A percentile compares a stretch with the other conserved stretches of the same genome.
Evolutionary conservation across 2,113 vertebrate genomes (phyloP).

Genomic region (Coptodon bakossiorum): DNA sequence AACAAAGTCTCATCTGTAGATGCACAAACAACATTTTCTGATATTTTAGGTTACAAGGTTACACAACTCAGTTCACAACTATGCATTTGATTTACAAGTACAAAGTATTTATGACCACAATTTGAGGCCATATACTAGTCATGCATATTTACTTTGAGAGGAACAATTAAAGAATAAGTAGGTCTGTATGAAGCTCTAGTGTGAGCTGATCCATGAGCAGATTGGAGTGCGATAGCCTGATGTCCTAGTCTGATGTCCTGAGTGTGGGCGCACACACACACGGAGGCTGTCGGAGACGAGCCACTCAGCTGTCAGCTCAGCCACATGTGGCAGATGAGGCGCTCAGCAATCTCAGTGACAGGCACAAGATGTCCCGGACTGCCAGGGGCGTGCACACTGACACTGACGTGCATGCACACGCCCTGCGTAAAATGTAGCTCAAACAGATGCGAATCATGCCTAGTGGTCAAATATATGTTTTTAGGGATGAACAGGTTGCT

Average conservation of each 20-base stretch:
- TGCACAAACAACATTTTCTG: neutral
- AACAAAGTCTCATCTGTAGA: neutral
- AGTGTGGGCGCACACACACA: neutral
- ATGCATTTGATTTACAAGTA: neutral
- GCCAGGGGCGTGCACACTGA: slow-evolving; percentile 77
- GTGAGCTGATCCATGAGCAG: slow-evolving; percentile 19
- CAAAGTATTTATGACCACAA: neutral
- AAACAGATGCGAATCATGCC: slow-evolving; percentile 78
- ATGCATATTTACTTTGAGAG: neutral
- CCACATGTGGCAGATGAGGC: slow-evolving; percentile 53
- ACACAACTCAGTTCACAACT: neutral
- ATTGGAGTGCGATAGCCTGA: slow-evolving; percentile 9
- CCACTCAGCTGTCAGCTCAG: slow-evolving; percentile 57
- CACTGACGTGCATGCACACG: slow-evolving; percentile 10
- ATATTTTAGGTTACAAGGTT: neutral
- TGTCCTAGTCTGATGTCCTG: neutral
- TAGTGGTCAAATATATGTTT: slow-evolving; percentile 83
- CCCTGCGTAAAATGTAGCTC: slow-evolving; percentile 42
- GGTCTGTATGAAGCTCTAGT: neutral
- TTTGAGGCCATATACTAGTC: neutral
- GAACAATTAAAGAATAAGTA: neutral
- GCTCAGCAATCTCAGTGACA: slow-evolving; percentile 83
- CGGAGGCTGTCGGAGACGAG: slow-evolving; percentile 10
- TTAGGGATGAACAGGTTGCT: slow-evolving; percentile 92
- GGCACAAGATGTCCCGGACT: slow-evolving; percentile 83